Conservation (phyloP, 1,140 invertebrate species). For the Drosophila dunni region DNA sequence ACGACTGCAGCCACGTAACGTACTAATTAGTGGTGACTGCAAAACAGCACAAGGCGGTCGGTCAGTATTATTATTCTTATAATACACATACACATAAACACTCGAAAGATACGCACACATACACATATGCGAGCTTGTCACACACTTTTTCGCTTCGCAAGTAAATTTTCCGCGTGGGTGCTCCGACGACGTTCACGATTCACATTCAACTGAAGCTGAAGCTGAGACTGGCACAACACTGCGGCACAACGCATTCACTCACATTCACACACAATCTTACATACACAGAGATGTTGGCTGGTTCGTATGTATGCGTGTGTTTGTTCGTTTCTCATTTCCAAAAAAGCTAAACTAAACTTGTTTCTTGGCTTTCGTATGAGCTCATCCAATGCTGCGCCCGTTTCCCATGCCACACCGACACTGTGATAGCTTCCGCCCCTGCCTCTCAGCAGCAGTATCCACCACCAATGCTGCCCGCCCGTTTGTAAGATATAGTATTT, state of each 20-base stretch:
- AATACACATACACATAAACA: constrained; percentile 18
- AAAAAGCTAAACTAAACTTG: constrained; percentile 82
- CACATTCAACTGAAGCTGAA: constrained; percentile 59
- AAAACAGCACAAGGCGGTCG: constrained; percentile 31
- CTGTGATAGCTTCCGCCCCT: constrained; percentile 24
- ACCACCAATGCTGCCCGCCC: constrained; percentile 3
- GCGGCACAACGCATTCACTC: constrained; percentile 33
- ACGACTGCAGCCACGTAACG: constrained; percentile 40
- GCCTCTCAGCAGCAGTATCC: constrained; percentile 23
- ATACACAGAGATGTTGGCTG: not conserved
- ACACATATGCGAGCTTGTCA: constrained; percentile 43
- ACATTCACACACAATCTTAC: constrained; percentile 12
- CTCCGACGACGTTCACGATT: constrained; percentile 59
- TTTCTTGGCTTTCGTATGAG: constrained; percentile 74
- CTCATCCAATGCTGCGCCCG: constrained; percentile 60
- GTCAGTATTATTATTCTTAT: constrained; percentile 34
- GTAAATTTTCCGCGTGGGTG: constrained; percentile 34
- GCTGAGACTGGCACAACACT: constrained; percentile 49
- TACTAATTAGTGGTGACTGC: constrained; percentile 58
- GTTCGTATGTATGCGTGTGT: not conserved
- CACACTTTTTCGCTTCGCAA: constrained; percentile 53
- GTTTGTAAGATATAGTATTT: constrained; percentile 36
- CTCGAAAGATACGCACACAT: constrained; percentile 24
- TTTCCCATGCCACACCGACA: constrained; percentile 31
- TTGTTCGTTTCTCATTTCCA: constrained; percentile 53